Evolutionary conservation across 2,888 invertebrate species (phyloP).

Genomic region (Pogonocherus hispidulus): DNA sequence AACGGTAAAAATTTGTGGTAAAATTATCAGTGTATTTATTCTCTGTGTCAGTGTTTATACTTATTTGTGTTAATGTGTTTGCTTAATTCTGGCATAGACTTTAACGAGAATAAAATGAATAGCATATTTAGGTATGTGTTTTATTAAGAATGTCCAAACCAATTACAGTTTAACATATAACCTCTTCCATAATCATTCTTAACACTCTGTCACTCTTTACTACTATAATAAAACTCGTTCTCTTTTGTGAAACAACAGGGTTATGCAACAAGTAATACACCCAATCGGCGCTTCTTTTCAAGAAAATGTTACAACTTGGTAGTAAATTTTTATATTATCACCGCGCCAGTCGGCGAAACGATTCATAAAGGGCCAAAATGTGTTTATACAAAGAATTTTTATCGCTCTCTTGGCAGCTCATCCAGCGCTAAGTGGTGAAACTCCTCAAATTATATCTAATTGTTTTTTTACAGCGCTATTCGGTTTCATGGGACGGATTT

Average conservation of each 20-base stretch:
- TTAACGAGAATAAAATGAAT: too few species aligned
- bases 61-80: too few species aligned
- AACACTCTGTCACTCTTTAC: not conserved
- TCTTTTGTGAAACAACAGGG: not conserved
- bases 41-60: too few species aligned
- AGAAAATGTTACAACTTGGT: not conserved
- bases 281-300: not conserved
- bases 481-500: conserved; percentile 30
- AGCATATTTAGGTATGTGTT: too few species aligned
- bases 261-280: not conserved
- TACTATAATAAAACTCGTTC: not conserved
- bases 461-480: conserved; percentile 6
- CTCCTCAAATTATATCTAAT: not conserved
- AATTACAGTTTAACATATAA: too few species aligned
- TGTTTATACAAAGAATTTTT: not conserved
- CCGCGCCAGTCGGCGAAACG: not conserved
- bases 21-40: too few species aligned
- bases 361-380: not conserved
- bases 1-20: too few species aligned
- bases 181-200: too few species aligned
- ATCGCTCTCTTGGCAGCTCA: not conserved
- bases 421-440: conserved; percentile 7
- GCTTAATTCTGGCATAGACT: too few species aligned
- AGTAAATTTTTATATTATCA: conserved; percentile 2
- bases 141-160: too few species aligned